A percentile compares a stretch with the other conserved stretches of the same genome.
These are phyloP conservation scores for Pseudobourletiella spinata DNA, from an alignment of 1,140 invertebrate species.

Conservation along the genomic window DNA sequence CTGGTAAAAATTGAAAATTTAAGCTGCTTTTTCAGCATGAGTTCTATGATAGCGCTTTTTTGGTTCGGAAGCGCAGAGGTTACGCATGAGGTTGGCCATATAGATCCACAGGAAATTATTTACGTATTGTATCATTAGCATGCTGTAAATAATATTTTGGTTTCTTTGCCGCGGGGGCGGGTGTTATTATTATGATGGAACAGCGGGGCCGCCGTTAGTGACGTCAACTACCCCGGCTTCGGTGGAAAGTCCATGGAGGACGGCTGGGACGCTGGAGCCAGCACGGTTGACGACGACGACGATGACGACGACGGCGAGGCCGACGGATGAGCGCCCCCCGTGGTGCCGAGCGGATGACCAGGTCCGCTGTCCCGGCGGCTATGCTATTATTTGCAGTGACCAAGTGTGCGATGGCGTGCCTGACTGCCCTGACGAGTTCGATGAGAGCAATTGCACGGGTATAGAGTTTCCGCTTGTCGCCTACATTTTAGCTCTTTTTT, in stretches of 20 bases:
- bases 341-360: slow-evolving; percentile 49
- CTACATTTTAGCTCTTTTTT: background rate
- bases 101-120: too few species aligned
- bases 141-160: too few species aligned
- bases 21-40: too few species aligned
- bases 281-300: slow-evolving; percentile 12
- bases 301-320: slow-evolving; percentile 5
- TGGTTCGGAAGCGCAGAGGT: too few species aligned
- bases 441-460: slow-evolving; percentile 38
- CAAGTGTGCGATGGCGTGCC: slow-evolving; percentile 42
- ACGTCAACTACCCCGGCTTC: too few species aligned
- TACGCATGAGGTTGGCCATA: too few species aligned
- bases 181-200: too few species aligned
- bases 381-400: slow-evolving; percentile 44
- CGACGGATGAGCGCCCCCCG: background rate
- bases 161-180: too few species aligned
- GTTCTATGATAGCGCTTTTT: too few species aligned
- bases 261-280: slow-evolving; percentile 30
- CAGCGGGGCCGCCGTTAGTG: too few species aligned
- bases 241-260: slow-evolving; percentile 39
- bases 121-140: too few species aligned
- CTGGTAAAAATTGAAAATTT: too few species aligned
- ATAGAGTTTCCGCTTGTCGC: background rate
- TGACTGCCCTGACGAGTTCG: slow-evolving; percentile 40
- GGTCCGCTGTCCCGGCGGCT: slow-evolving; percentile 42